Evolutionary conservation across 2,113 vertebrate genomes (phyloP), one percentile per base, ranked within the genome.

Genomic region (Oncorhynchus tshawytscha): DNA sequence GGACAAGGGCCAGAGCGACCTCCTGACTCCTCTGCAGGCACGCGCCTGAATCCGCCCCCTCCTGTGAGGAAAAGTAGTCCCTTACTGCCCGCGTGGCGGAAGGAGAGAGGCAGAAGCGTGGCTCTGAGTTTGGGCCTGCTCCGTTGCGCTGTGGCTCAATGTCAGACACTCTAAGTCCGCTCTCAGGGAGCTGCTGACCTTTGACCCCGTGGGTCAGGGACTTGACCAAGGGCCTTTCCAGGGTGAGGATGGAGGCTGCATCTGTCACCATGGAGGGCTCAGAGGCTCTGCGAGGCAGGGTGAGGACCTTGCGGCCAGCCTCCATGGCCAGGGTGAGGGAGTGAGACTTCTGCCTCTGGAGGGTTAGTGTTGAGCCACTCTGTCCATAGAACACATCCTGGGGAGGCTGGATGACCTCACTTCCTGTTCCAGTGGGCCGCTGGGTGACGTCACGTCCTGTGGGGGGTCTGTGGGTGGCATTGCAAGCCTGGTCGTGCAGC

Each of bases 21-120:
- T 92, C 90, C 77, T 73, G 86, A 20, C 87, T 22, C 9, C 90
- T 88, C 8, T 91, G 83, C 74, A 82, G 65, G 89, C 90, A 91
- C 91, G 5, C 13, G 18, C 90, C 83, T 20, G 91, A 81, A 62
- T 88, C 84, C 16, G 85, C 49, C 78, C 83, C 65, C 62, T 39
- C 0, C 90, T 82, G 71, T 93, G 89, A 2, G 77, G 88, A 80
- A 81, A 91, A 92, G 78, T 91, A 93, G 72, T 94, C 72, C 34
- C 49, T 83, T 0, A 89, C 89, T 78, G 2, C 90, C 92, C 49
- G 90, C 29, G 69, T 67, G 78, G 78, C 75, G 18, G 87, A 78
- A 22, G 90, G 85, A 13, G 92, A 91, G 54, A 90, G 88, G 65
- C 88, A 92, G 84, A 90, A 89, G 3, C 34, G 78, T 12, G 75